phyloP scores from a whole-genome alignment of 37 sponge, comb jelly and placozoan species.

The Oopsacas minuta region DNA sequence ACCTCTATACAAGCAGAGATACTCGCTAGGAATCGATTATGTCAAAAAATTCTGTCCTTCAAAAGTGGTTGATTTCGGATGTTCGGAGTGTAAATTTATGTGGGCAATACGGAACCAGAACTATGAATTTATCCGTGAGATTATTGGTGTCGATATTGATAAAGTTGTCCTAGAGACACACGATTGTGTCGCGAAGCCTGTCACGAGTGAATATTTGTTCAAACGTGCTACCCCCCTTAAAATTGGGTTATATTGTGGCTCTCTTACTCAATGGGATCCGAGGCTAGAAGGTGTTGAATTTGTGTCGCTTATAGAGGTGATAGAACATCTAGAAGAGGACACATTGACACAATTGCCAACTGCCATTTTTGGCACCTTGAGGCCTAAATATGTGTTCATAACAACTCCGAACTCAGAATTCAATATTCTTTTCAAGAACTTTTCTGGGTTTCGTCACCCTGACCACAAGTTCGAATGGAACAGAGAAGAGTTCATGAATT shows the following conservation, averaged over 20 bases:
- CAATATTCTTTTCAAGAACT: conserved; percentile 74
- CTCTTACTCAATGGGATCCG: conserved; percentile 31
- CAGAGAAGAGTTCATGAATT: conserved; percentile 42
- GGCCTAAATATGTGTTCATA: conserved; percentile 45
- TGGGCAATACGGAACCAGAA: conserved; percentile 24
- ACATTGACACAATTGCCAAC: conserved; percentile 39
- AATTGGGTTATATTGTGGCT: conserved; percentile 27
- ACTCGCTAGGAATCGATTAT: conserved; percentile 33
- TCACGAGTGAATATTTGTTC: conserved; percentile 47
- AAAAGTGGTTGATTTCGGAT: conserved; percentile 76
- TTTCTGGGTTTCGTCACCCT: conserved; percentile 62
- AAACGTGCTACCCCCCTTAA: conserved; percentile 39
- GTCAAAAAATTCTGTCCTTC: conserved; percentile 25
- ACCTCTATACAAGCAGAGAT: conserved; percentile 75
- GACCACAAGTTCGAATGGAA: conserved; percentile 98
- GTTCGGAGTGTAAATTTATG: conserved; percentile 58
- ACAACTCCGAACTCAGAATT: conserved; percentile 85
- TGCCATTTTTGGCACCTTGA: conserved; percentile 47
- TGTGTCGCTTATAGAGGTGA: conserved; percentile 38
- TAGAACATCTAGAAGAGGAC: conserved; percentile 66
- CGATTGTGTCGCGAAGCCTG: conserved; percentile 29
- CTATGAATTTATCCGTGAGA: conserved; percentile 29
- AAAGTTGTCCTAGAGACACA: conserved; percentile 25
- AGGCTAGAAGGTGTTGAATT: conserved; percentile 61
- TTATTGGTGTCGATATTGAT: conserved; percentile 78